Percentiles rank a stretch among this genome's conserved stretches.
These are phyloP conservation scores for Campoletis sonorensis DNA, from an alignment of 1,140 invertebrate genomes.

Conservation along the genomic window DNA sequence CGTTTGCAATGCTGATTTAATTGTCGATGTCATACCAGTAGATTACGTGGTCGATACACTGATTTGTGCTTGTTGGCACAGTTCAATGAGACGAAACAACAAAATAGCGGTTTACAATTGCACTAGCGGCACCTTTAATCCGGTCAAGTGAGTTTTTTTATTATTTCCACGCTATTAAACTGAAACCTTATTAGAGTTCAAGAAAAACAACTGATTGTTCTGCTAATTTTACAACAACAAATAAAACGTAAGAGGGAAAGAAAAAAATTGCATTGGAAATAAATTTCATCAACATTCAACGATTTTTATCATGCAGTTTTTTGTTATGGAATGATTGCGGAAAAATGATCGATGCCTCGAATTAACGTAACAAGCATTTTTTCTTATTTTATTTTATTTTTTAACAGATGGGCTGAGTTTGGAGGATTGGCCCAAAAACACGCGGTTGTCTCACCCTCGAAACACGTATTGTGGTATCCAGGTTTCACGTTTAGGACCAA, in stretches of 20 bases:
- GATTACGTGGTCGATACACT: slow-evolving; percentile 93
- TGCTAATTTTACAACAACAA: too few species aligned
- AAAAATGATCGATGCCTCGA: not conserved
- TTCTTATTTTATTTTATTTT: slow-evolving; percentile 14
- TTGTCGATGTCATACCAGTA: slow-evolving; percentile 93
- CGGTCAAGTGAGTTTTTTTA: slow-evolving; percentile 77
- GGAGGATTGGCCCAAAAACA: slow-evolving; percentile 82
- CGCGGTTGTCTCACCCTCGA: slow-evolving; percentile 85
- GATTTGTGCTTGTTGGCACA: slow-evolving; percentile 89
- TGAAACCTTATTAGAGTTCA: too few species aligned
- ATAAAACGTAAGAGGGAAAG: not conserved
- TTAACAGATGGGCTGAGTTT: slow-evolving; percentile 86
- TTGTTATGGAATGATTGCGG: too few species aligned
- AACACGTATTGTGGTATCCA: slow-evolving; percentile 92
- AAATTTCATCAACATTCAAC: too few species aligned
- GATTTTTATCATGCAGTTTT: too few species aligned
- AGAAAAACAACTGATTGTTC: too few species aligned
- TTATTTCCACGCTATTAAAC: not conserved
- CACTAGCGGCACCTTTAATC: slow-evolving; percentile 90
- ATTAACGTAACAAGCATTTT: not conserved
- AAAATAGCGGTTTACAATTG: slow-evolving; percentile 91
- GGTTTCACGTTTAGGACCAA: slow-evolving; percentile 87
- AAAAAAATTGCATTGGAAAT: too few species aligned
- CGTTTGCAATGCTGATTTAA: slow-evolving; percentile 83
- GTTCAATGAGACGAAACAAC: slow-evolving; percentile 78